Base-by-base conservation (phyloP, 2,888 invertebrate genomes). In the Acleris sparsana region DNA sequence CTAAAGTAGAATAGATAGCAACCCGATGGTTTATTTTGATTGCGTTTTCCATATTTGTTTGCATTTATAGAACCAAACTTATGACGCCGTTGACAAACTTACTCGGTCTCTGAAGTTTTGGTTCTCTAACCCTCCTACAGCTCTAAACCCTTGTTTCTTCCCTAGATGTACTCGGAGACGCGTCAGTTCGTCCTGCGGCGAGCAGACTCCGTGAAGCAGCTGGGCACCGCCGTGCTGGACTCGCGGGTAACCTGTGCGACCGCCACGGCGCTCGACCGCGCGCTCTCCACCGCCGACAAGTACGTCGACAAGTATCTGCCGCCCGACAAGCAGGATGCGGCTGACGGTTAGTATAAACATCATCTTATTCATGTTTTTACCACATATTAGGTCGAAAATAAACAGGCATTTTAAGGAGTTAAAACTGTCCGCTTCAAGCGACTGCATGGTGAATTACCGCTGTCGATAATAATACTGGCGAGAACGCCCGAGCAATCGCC, bases 291-390 rank as follows among this genome's bases (percentile, higher is more conserved):
- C 20, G 97, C 97, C 25, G 97, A 97, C 80, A 95, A 95, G 80
- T 97, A 96, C 79, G 95, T 97, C 55, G 97, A 97, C 87, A 96
- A 94, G 85, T 96, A 96, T 84, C 91, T 97, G 72, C 96, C 97
- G 25, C 94, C 94, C 9, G 95, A 95, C 80, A 87, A 93, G 48
- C 95, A 95, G 79, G 95, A 95, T 83, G 92, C 93, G 65, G 85
- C 86, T 69, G 95, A 96, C 77, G 94, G 96, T 96, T 80, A 89
- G 93, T 7, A 13, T 46, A 7, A 16, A n/a, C 46, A n/a, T 46
- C 16, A 17, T 17, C 9, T 9, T 46, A 46, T 16, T 6, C 7
- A 46, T 17, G 17, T n/a, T 13, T 1, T 43, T 43, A 43, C 46
- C 17, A n/a, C 5, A 44, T 25, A 22, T n/a, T 16, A 44, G 17